Evolutionary conservation across 2,113 vertebrate genomes (phyloP).

Genomic region (Rhabdornis inornatus): DNA sequence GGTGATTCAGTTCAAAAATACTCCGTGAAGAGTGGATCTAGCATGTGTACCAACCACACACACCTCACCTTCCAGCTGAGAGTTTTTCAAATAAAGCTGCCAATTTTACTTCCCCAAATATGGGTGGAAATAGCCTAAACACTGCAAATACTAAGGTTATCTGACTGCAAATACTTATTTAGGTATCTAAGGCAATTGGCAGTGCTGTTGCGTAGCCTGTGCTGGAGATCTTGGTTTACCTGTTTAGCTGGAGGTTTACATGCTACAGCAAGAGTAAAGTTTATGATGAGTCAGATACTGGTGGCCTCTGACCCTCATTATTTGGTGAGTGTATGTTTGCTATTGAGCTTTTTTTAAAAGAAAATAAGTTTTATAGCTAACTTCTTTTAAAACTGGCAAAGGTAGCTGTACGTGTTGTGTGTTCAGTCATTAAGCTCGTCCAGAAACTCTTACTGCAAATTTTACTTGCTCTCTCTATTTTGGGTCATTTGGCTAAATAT

Average conservation of each 20-base stretch:
- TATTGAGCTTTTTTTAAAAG: not conserved
- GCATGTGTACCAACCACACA: accelerated
- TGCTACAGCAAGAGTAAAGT: not conserved
- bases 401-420: not conserved
- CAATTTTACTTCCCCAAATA: not conserved
- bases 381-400: not conserved
- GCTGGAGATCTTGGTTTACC: not conserved
- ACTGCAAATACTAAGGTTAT: not conserved
- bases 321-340: not conserved
- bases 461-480: not conserved
- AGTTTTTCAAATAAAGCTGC: not conserved
- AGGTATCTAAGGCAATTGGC: not conserved
- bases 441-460: not conserved
- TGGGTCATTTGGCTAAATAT: not conserved
- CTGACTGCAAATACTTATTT: not conserved
- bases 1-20: not conserved
- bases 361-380: not conserved
- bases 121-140: not conserved
- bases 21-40: not conserved
- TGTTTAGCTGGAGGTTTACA: not conserved
- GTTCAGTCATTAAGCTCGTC: not conserved
- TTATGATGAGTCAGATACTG: not conserved
- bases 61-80: not conserved
- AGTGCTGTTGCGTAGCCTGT: not conserved
- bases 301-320: not conserved